Percentiles rank a stretch among this genome's conserved stretches.
phyloP scores from a whole-genome alignment of 2,113 vertebrate species.

The Serinus canaria region DNA sequence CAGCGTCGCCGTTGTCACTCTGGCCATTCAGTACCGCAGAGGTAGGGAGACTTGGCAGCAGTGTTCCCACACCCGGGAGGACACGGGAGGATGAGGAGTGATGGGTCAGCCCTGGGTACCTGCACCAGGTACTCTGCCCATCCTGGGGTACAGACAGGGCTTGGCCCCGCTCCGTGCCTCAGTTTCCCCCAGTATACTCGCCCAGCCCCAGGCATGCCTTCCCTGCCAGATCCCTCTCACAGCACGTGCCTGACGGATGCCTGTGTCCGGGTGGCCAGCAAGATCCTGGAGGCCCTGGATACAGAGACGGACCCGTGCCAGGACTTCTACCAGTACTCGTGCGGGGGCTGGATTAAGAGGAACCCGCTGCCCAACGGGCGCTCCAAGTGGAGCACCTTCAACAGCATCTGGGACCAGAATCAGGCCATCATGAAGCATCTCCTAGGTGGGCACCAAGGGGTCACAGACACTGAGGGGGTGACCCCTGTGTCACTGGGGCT shows the following conservation, averaged over 20 bases:
- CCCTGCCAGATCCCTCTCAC: slow-evolving; percentile 77
- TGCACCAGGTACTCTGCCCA: neutral
- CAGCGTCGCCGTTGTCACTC: slow-evolving; percentile 76
- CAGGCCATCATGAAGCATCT: slow-evolving; percentile 95
- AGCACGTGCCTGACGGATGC: slow-evolving; percentile 88
- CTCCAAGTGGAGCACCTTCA: slow-evolving; percentile 97
- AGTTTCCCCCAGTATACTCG: neutral
- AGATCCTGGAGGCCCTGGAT: slow-evolving; percentile 93
- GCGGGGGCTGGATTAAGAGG: slow-evolving; percentile 93
- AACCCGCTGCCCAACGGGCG: slow-evolving; percentile 92
- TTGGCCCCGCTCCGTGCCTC: neutral
- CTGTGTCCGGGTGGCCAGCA: slow-evolving; percentile 89
- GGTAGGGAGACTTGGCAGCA: slow-evolving; percentile 57
- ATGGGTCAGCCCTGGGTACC: neutral
- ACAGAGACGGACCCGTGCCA: slow-evolving; percentile 84
- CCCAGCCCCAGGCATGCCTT: neutral
- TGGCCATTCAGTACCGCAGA: slow-evolving; percentile 83
- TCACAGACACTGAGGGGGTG: neutral
- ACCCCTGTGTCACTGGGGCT: neutral
- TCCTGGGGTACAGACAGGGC: neutral
- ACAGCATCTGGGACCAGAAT: slow-evolving; percentile 98
- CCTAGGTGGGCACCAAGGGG: slow-evolving; percentile 77
- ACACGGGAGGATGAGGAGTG: neutral
- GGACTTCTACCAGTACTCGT: slow-evolving; percentile 97
- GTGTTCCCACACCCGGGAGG: neutral